Evolutionary conservation across 2,797 vertebrate genomes (phyloP), one percentile per base, ranked within the genome.

Genomic region (Trachurus trachurus): DNA sequence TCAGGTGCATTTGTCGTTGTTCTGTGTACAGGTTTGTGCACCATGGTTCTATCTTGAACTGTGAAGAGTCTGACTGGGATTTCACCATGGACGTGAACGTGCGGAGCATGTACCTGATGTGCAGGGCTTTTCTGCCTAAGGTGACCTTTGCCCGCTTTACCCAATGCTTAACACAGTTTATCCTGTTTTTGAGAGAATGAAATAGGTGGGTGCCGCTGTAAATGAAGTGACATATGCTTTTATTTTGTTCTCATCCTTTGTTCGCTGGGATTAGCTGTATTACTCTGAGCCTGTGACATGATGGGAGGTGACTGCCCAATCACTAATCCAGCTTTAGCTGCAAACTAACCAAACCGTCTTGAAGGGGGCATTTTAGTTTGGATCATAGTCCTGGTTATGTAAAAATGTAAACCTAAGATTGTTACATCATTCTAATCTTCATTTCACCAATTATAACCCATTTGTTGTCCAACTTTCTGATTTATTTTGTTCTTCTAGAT

Each of bases 41-140:
- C 87, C 97, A 98, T 0, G 98, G 98, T 72, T 95, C 96, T 34
- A 95, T 99, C 91, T 87, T 99, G 93, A 95, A 98, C 15, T 98
- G 97, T 29, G 95, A 97, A 5, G 98, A 99, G 81, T 92, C 85
- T 0, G 97, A 98, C 90, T 99, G 98, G 98, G 95, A 98, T 84
- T 98, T 98, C 85, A 97, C 96, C 0, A 99, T 99, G 98, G 96
- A 96, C 17, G 89, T 98, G 75, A 99, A 98, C 0, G 86, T 99
- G 66, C 95, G 93, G 70, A 99, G 98, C 96, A 98, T 99, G 97
- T 99, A 96, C 81, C 94, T 98, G 64, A 99, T 98, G 97, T 96
- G 95, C 91, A 98, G 94, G 85, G 95, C 95, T 0, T 98, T 98
- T 89, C 95, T 99, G 78, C 98, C 97, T 6, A 97, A 98, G 95